Conservation (phyloP, 2,797 vertebrate species). For the Helicolenus hilgendorfi region DNA sequence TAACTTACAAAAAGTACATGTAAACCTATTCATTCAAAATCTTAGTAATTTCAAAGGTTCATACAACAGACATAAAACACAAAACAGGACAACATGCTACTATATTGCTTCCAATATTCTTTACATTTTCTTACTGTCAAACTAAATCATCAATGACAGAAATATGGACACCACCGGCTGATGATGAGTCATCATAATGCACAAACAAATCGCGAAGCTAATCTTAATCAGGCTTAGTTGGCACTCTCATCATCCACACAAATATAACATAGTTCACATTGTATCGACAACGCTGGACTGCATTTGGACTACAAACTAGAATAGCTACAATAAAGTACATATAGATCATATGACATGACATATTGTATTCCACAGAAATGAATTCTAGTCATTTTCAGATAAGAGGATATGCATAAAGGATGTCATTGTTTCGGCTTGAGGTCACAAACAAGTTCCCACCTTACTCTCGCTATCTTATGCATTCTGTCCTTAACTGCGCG, state of each 20-base stretch:
- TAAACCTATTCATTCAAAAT: constrained; percentile 95
- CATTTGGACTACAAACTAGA: constrained; percentile 94
- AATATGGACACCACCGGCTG: constrained; percentile 92
- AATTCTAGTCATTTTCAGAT: constrained; percentile 91
- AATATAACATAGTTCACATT: constrained; percentile 94
- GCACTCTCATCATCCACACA: constrained; percentile 93
- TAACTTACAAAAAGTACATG: constrained; percentile 94
- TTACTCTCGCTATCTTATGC: constrained; percentile 72
- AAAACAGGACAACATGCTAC: constrained; percentile 94
- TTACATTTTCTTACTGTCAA: constrained; percentile 93
- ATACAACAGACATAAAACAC: constrained; percentile 94
- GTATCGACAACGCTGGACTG: constrained; percentile 93
- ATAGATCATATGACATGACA: constrained; percentile 93
- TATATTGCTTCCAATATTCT: constrained; percentile 94
- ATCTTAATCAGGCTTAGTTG: constrained; percentile 93
- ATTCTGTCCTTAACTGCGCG: constrained; percentile 72
- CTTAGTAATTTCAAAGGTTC: constrained; percentile 93
- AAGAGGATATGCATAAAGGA: constrained; percentile 91
- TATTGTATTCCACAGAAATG: constrained; percentile 93
- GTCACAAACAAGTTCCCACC: constrained; percentile 87
- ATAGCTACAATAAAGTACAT: constrained; percentile 93
- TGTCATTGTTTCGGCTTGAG: constrained; percentile 90
- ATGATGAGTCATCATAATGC: constrained; percentile 92
- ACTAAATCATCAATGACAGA: constrained; percentile 92
- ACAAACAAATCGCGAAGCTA: constrained; percentile 93